Evolutionary conservation across 2,113 vertebrate species (phyloP).

Genomic region (Pelusios castaneus): DNA sequence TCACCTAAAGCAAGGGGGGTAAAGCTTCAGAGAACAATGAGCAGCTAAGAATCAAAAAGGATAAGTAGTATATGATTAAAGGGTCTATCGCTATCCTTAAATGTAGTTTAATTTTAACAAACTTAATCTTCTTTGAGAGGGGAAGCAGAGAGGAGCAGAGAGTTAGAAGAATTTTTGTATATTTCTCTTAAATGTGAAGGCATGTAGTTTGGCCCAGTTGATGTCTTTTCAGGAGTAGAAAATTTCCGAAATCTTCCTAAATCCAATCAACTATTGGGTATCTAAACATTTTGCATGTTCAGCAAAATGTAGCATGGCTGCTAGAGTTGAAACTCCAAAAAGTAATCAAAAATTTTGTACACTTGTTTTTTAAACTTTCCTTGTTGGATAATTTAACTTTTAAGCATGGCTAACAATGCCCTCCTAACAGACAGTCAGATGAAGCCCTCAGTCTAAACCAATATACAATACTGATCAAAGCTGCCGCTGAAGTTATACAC

Average conservation of each 20-base stretch:
- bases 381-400: background rate
- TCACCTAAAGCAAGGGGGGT: background rate
- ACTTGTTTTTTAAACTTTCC: background rate
- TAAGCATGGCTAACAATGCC: background rate
- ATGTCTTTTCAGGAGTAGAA: background rate
- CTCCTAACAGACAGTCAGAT: background rate
- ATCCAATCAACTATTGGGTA: background rate
- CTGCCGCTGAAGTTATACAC: conserved; percentile 2
- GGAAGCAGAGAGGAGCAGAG: background rate
- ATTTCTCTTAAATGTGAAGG: background rate
- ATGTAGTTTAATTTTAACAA: background rate
- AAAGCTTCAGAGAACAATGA: background rate
- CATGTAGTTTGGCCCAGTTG: background rate
- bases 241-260: background rate
- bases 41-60: background rate
- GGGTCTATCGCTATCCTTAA: background rate
- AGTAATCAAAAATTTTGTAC: background rate
- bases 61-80: background rate
- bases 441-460: background rate
- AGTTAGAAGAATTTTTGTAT: background rate
- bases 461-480: background rate
- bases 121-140: background rate
- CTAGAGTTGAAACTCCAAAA: background rate
- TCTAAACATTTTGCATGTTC: background rate
- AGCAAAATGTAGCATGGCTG: background rate